Evolutionary conservation across 2,797 vertebrate species (phyloP).

Genomic region (Darevskia mixta): DNA sequence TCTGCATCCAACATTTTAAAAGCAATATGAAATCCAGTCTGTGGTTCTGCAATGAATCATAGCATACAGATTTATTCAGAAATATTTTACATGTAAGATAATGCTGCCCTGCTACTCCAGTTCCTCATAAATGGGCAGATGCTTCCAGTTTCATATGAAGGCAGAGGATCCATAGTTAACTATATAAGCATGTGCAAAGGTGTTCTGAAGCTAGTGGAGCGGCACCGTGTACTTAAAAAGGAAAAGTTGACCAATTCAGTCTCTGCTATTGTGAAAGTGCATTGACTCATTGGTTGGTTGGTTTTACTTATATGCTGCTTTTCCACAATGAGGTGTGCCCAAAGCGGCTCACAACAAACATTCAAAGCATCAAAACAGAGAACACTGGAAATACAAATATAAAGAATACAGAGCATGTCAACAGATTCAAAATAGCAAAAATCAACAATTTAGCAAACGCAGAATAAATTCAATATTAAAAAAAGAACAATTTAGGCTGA

Average conservation of each 20-base stretch:
- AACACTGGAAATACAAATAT: no score
- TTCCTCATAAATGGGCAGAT: neutral
- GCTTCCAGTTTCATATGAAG: conserved; percentile 21
- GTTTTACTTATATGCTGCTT: neutral
- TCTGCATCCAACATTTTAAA: conserved; percentile 98
- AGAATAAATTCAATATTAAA: no score
- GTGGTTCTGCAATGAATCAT: conserved; percentile 87
- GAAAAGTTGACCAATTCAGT: neutral
- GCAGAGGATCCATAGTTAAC: neutral
- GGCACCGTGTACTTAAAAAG: neutral
- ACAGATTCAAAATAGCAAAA: no score
- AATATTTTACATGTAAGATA: conserved; percentile 42
- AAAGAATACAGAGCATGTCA: no score
- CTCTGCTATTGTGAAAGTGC: neutral
- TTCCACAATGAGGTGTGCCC: no score
- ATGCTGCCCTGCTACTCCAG: conserved; percentile 10
- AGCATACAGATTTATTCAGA: conserved; percentile 9
- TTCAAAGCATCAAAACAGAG: no score
- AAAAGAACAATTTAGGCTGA: no score
- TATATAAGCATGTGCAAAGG: neutral
- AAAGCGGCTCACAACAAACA: no score
- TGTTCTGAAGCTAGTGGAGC: conserved; percentile 13
- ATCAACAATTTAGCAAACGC: no score
- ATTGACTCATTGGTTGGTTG: neutral
- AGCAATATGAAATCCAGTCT: conserved; percentile 93